Evolutionary conservation across 2,113 vertebrate species (phyloP).

Genomic region (Sitta europaea): DNA sequence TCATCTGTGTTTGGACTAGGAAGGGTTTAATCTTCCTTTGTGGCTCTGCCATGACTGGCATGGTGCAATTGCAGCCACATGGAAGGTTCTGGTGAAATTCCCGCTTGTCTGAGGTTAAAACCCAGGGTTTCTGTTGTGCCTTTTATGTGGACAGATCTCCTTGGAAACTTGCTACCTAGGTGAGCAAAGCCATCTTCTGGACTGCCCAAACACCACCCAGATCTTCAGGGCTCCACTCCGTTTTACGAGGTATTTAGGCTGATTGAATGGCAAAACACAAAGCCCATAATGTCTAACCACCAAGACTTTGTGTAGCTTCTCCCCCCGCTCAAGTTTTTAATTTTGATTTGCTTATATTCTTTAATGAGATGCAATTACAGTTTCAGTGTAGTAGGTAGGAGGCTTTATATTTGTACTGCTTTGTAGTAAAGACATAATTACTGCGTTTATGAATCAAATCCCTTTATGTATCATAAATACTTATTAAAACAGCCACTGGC

Average conservation of each 20-base stretch:
- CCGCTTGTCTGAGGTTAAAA: neutral
- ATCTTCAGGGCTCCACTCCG: conserved; percentile 5
- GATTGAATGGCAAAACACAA: conserved; percentile 40
- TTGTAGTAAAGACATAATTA: conserved; percentile 69
- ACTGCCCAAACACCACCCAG: neutral
- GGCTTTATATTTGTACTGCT: conserved; percentile 67
- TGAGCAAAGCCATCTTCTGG: neutral
- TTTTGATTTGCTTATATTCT: conserved; percentile 63
- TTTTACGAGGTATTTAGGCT: conserved; percentile 11
- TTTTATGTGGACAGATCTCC: neutral
- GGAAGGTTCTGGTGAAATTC: neutral
- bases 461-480: conserved; percentile 69
- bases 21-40: neutral
- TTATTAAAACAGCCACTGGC: conserved; percentile 65
- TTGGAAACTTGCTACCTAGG: neutral
- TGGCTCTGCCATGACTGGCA: neutral
- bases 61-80: fast-evolving
- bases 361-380: conserved; percentile 61
- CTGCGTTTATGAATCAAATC: conserved; percentile 48
- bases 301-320: neutral
- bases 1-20: neutral
- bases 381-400: conserved; percentile 60
- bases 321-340: conserved; percentile 28
- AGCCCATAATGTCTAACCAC: conserved; percentile 9
- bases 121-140: neutral